A percentile compares a stretch with the other conserved stretches of the same genome.
phyloP scores from a whole-genome alignment of 1,140 invertebrate species.

The Heliconius nattereri region DNA sequence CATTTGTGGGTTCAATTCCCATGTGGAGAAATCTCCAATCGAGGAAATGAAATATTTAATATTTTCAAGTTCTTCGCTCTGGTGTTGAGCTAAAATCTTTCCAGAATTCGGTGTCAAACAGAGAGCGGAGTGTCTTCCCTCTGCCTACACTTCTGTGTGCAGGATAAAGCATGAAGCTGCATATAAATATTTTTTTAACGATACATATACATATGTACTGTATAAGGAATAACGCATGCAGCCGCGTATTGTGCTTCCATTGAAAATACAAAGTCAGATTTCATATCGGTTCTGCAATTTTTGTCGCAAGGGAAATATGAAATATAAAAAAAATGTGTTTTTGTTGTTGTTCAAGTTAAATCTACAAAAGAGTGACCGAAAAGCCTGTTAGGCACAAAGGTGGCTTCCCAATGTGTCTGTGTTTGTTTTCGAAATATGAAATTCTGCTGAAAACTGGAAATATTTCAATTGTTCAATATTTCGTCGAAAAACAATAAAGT shows the following conservation, averaged over 20 bases:
- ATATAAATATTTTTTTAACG: not conserved
- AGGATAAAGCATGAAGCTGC: too few relatives aligned
- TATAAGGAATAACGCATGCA: too few relatives aligned
- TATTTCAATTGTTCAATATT: not conserved
- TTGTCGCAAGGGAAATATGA: not conserved
- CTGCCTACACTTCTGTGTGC: too few relatives aligned
- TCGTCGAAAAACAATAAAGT: too few relatives aligned
- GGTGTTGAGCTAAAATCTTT: too few relatives aligned
- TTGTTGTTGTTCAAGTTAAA: not conserved
- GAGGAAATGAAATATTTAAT: too few relatives aligned
- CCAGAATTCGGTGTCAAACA: too few relatives aligned
- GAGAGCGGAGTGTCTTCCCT: too few relatives aligned
- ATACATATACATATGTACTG: not conserved
- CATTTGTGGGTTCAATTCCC: too few relatives aligned
- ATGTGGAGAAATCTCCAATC: too few relatives aligned
- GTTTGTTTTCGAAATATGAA: not conserved
- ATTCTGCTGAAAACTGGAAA: not conserved
- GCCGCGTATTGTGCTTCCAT: not conserved
- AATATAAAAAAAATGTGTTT: not conserved
- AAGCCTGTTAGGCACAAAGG: conserved; percentile 5
- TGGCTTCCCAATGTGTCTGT: not conserved
- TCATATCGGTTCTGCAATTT: not conserved
- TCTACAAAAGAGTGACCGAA: not conserved
- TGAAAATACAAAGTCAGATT: not conserved
- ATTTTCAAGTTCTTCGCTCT: too few relatives aligned